These are phyloP conservation scores for Chiloscyllium punctatum DNA, from an alignment of 2,797 vertebrate genomes.

Conservation along the genomic window DNA sequence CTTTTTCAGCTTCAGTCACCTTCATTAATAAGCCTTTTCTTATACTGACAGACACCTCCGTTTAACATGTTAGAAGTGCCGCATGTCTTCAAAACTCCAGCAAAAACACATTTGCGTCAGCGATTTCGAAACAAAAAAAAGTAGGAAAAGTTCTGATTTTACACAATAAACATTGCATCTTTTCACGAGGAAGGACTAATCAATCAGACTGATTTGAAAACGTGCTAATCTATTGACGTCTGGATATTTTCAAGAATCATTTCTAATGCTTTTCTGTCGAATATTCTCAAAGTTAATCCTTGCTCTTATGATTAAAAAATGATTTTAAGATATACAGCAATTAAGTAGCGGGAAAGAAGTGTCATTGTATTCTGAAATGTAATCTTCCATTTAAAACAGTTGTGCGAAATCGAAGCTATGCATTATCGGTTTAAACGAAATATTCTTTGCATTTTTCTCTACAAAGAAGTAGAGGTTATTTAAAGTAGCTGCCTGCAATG, in stretches of 20 bases:
- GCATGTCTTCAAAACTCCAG: background rate
- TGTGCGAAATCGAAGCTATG: background rate
- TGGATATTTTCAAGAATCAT: background rate
- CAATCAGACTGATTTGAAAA: background rate
- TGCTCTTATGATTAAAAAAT: background rate
- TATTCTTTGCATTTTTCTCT: background rate
- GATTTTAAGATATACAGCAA: background rate
- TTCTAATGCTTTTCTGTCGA: too few species aligned
- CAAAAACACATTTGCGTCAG: conserved; percentile 11
- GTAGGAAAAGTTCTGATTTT: conserved; percentile 1
- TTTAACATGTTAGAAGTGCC: conserved; percentile 18
- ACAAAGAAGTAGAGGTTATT: background rate
- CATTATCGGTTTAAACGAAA: background rate
- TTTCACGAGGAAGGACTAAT: background rate
- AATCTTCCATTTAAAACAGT: background rate
- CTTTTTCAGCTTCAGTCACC: background rate
- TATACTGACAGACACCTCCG: background rate
- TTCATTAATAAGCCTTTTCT: background rate
- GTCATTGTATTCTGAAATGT: background rate
- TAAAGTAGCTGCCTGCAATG: background rate
- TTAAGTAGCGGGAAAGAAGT: background rate
- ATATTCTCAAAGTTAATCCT: background rate
- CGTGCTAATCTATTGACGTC: background rate
- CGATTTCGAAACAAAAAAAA: background rate
- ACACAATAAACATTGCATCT: background rate